phyloP scores from a whole-genome alignment of 2,888 invertebrate species.

The Rhabditoides inermis region DNA sequence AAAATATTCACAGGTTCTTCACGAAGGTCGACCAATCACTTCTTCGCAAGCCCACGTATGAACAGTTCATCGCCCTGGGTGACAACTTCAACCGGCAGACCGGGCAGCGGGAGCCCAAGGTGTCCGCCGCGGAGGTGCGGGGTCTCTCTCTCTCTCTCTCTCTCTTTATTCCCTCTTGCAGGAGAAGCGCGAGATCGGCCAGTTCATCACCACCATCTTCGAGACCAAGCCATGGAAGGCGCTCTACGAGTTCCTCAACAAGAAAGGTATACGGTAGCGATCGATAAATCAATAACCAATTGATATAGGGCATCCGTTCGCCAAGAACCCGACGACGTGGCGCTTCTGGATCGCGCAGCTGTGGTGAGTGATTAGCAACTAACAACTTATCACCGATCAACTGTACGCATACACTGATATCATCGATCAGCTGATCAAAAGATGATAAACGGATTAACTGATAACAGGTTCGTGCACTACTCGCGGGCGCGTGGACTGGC shows the following conservation, averaged over 20 bases:
- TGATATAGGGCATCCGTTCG: constrained; percentile 39
- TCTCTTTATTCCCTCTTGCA: constrained; percentile 11
- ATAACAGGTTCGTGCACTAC: constrained; percentile 64
- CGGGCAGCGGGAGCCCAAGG: constrained; percentile 39
- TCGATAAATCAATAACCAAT: neutral
- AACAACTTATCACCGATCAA: too few relatives aligned
- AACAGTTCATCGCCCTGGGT: constrained; percentile 67
- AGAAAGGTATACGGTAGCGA: constrained; percentile 21
- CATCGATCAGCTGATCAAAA: too few relatives aligned
- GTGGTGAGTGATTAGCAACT: constrained; percentile 48
- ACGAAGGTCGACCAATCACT: constrained; percentile 27
- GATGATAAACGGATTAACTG: too few relatives aligned
- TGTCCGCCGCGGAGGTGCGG: constrained; percentile 60
- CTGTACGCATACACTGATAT: too few relatives aligned
- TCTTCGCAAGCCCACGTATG: constrained; percentile 60
- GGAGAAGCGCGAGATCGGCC: constrained; percentile 65
- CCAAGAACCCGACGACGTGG: constrained; percentile 22
- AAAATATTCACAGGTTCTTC: constrained; percentile 18
- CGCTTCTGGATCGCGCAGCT: constrained; percentile 46
- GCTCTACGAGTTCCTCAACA: constrained; percentile 62
- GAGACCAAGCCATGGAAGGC: constrained; percentile 69
- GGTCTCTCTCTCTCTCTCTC: too few relatives aligned
- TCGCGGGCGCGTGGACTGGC: constrained; percentile 66
- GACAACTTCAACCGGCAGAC: constrained; percentile 75
- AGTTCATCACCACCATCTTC: constrained; percentile 71